Evolutionary conservation across 1,140 invertebrate genomes (phyloP), one percentile per base, ranked within the genome.

Genomic region (Saccostrea echinata): DNA sequence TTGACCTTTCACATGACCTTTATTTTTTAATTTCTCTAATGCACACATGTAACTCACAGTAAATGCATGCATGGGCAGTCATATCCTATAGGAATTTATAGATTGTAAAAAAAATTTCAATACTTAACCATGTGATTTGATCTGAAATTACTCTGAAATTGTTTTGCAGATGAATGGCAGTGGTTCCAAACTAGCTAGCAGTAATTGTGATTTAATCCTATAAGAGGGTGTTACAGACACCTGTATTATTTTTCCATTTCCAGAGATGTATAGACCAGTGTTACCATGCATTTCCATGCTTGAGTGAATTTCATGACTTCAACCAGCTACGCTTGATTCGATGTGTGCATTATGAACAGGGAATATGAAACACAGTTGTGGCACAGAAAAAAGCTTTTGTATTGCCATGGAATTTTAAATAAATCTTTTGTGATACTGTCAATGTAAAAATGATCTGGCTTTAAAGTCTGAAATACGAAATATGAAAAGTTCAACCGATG

Each of bases 391-490:
- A 76, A 76, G 30, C 24, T 76, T 33, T 76, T 76, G 27, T 30
- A 76, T 76, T 76, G 68, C 68, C 68, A 76, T 76, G 68, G 68
- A 76, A 76, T 76, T 76, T 68, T 12, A 76, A 33, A 30, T 27
- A 76, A 76, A 76, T 76, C 68, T 76, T 76, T 76, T 76, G 68
- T 76, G 68, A 76, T 33, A 16, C 33, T 76, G 27, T 30, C 68
- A 35, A 30, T 43, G 9, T 43, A 43, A 76, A 71, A 76, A 33
- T 9, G 68, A 76, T 30, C 68, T 30, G 68, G 68, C 16, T 76
- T 33, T 76, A 12, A 61, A 61, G 18, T 16, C 27, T 76, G 68
- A 27, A 76, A 12, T 16, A 30, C 27, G 12, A 76, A 76, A 12
- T 18, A 12, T 30, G 30, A 11, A 33, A 43, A 43, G 43, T 76